Percentiles rank a stretch among this genome's conserved stretches.
These are phyloP conservation scores for Psephotus haematonotus DNA, from an alignment of 2,113 vertebrate species.

Conservation along the genomic window DNA sequence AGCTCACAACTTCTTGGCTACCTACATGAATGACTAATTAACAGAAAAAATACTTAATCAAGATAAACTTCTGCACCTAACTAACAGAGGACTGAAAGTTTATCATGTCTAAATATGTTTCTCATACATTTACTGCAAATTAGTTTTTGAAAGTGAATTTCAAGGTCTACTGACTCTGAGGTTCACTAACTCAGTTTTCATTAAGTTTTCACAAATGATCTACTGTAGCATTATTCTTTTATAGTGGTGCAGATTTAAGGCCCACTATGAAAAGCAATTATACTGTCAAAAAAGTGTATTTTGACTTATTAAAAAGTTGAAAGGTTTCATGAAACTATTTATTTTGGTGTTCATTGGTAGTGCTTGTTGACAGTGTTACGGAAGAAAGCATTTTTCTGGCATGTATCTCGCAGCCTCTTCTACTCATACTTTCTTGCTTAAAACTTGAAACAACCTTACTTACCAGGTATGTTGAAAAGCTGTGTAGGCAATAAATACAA, in stretches of 20 bases:
- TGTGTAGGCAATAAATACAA: neutral
- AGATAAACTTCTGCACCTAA: constrained; percentile 79
- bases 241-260: constrained; percentile 82
- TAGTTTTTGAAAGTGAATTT: constrained; percentile 99
- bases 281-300: constrained; percentile 93
- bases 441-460: neutral
- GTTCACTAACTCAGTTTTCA: constrained; percentile 94
- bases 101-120: constrained; percentile 92
- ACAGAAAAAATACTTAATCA: constrained; percentile 77
- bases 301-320: constrained; percentile 94
- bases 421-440: neutral
- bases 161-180: constrained; percentile 91
- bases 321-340: constrained; percentile 83
- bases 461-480: neutral
- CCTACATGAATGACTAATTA: constrained; percentile 71
- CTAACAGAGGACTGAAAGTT: constrained; percentile 73
- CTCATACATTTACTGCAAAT: constrained; percentile 98
- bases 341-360: constrained; percentile 73
- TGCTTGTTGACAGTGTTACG: constrained; percentile 76
- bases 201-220: constrained; percentile 97
- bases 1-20: neutral
- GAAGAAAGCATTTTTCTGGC: constrained; percentile 69
- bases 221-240: constrained; percentile 88
- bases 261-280: constrained; percentile 92
- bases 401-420: neutral